phyloP scores from a whole-genome alignment of 2,888 invertebrate genomes.

The Dolichomitus sp. region DNA sequence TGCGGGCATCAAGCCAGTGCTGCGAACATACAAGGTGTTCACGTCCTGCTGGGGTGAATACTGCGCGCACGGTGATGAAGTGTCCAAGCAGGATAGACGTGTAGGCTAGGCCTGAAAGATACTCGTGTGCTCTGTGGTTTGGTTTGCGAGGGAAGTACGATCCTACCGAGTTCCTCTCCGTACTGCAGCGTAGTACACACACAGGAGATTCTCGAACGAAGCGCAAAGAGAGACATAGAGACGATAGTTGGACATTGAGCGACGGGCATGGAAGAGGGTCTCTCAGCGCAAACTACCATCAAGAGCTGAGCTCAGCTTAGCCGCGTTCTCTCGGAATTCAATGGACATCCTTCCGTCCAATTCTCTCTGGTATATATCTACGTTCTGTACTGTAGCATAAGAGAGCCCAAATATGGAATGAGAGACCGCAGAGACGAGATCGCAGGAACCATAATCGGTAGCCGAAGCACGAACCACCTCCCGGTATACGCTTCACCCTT shows the following conservation, averaged over 20 bases:
- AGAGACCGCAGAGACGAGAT: constrained; percentile 63
- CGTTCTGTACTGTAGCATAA: constrained; percentile 63
- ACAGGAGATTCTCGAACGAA: constrained; percentile 48
- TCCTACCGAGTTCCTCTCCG: constrained; percentile 64
- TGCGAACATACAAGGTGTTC: constrained; percentile 72
- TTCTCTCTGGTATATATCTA: constrained; percentile 61
- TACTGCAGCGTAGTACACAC: constrained; percentile 59
- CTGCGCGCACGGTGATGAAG: constrained; percentile 77
- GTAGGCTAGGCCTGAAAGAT: constrained; percentile 50
- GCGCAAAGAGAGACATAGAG: constrained; percentile 80
- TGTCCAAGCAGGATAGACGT: constrained; percentile 70
- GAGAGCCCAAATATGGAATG: constrained; percentile 73
- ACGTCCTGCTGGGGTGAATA: constrained; percentile 66
- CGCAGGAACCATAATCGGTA: constrained; percentile 73
- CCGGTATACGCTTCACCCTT: constrained; percentile 39
- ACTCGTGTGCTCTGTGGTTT: constrained; percentile 50
- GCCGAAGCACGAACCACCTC: constrained; percentile 65
- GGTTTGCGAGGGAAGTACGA: constrained; percentile 51
- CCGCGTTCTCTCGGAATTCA: constrained; percentile 75
- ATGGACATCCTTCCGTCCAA: constrained; percentile 73
- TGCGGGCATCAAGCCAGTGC: constrained; percentile 29
- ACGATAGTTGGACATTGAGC: constrained; percentile 79
- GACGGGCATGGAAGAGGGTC: constrained; percentile 79
- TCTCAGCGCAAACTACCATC: constrained; percentile 51
- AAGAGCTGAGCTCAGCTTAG: constrained; percentile 46